Evolutionary conservation across 1,140 invertebrate genomes (phyloP), one percentile per base, ranked within the genome.

Genomic region (Cyphomyrmex costatus): DNA sequence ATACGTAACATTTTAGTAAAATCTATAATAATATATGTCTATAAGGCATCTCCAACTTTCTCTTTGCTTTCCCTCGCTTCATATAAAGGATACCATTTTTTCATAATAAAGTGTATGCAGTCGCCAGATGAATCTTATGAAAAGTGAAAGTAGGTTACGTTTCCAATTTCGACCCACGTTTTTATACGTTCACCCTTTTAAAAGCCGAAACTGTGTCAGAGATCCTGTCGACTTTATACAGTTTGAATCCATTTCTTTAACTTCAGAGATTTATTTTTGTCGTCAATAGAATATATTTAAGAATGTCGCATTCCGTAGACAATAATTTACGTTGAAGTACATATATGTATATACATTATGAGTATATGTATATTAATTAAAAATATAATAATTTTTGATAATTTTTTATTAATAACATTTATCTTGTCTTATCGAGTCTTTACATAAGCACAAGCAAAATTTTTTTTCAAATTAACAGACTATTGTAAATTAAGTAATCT

Each of bases 101-200:
- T 77, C 70, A 56, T 46, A 49, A n/a, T 60, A 2, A 30, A 30
- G 60, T 49, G n/a, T 46, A 27, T 65, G 42, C 27, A 68, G 58
- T 19, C 42, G n/a, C 33, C 21, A 58, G 51, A 65, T 42, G 53
- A 78, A 83, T 89, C 53, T 56, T 12, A 24, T 33, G 42, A 88
- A 10, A 33, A 86, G 91, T 85, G 92, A 93, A 93, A 92, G 91
- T 93, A 84, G 92, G 87, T 86, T 84, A 89, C 83, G 76, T 90
- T 89, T 89, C 83, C 63, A 79, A 86, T 89, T 86, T 89, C 30
- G 89, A 87, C 88, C 78, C 30, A 42, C 12, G 85, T 86, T 83
- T 89, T 89, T 89, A 82, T 86, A 71, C 7, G 3, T 12, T 27
- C 14, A 77, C 36, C 24, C 61, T 66, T 80, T 70, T 53, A 30